phyloP scores from a whole-genome alignment of 2,888 invertebrate genomes.

The Hartigia nigra region DNA sequence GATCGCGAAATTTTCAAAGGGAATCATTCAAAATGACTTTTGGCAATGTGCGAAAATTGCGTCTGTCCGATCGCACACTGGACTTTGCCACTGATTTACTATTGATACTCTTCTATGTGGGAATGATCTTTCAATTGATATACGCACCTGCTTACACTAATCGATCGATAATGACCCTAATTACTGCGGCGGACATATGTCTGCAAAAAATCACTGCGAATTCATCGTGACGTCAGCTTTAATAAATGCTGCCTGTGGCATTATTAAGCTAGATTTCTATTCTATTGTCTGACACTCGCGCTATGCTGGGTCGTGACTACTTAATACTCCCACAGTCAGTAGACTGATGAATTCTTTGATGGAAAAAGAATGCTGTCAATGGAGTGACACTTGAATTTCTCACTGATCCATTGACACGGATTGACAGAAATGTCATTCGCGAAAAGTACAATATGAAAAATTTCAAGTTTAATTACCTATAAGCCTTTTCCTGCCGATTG shows the following conservation, averaged over 20 bases:
- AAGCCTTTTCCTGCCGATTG: background rate
- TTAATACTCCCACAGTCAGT: background rate
- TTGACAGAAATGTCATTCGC: background rate
- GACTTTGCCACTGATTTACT: background rate
- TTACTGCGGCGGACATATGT: background rate
- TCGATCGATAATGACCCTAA: background rate
- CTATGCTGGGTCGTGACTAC: background rate
- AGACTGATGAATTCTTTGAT: background rate
- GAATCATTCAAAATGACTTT: background rate
- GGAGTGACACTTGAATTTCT: background rate
- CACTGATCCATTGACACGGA: background rate
- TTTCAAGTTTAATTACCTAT: background rate
- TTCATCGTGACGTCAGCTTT: background rate
- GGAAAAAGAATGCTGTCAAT: background rate
- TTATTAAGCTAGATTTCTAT: background rate
- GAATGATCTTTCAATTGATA: background rate
- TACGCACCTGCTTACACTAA: background rate
- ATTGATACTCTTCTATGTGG: background rate
- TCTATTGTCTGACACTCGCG: background rate
- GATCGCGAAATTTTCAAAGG: background rate
- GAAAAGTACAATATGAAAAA: too few species aligned
- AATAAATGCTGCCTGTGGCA: background rate
- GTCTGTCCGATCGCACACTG: background rate
- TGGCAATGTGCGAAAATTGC: background rate
- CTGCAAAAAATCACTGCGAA: background rate